Percentiles rank a stretch among this genome's conserved stretches.
Evolutionary conservation across 2,113 vertebrate species (phyloP).

Genomic region (Leucosticte australis): DNA sequence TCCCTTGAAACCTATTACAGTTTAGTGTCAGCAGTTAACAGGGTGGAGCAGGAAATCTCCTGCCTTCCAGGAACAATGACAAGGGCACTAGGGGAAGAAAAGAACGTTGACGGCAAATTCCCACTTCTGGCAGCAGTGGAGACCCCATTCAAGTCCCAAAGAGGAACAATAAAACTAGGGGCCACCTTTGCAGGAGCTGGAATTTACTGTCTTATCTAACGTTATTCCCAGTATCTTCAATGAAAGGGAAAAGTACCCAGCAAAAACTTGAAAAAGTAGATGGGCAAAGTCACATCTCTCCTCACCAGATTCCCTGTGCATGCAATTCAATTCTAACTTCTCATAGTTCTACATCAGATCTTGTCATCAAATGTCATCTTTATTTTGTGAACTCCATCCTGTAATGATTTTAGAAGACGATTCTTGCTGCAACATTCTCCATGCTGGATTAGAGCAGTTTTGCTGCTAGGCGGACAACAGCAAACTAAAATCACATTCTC

Average conservation of each 20-base stretch:
- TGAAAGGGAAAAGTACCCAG: not conserved
- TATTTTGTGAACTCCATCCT: not conserved
- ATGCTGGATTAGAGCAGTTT: not conserved
- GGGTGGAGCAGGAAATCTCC: conserved; percentile 37
- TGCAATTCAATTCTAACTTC: not conserved
- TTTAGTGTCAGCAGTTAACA: not conserved
- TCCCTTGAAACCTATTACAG: not conserved
- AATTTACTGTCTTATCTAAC: not conserved
- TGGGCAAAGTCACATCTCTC: not conserved
- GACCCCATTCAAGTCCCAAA: not conserved
- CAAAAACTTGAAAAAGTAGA: not conserved
- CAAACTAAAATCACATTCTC: not conserved
- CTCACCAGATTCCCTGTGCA: not conserved
- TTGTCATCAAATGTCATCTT: not conserved
- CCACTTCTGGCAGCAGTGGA: not conserved
- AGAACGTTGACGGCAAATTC: not conserved
- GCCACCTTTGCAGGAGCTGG: not conserved
- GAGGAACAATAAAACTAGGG: not conserved
- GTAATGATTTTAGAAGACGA: accelerated
- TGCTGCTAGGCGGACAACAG: not conserved
- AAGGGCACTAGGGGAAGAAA: not conserved
- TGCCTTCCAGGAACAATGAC: conserved; percentile 36
- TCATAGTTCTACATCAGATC: not conserved
- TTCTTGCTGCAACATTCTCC: not conserved
- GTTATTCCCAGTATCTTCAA: not conserved